These are phyloP conservation scores for Amphipoea oculea DNA, from an alignment of 2,888 invertebrate species.

Conservation along the genomic window DNA sequence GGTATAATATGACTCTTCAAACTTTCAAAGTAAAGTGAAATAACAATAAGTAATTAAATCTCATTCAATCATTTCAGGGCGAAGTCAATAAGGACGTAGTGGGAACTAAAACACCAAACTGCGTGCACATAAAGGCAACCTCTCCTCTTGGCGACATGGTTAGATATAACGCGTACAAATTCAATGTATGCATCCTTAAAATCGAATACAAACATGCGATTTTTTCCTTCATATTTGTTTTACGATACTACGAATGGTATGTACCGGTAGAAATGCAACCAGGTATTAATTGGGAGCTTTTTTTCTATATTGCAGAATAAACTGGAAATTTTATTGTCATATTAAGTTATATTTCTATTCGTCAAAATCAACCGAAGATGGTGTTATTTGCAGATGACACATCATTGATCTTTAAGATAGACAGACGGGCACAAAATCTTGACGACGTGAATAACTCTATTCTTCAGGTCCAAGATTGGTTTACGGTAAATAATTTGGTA, in stretches of 20 bases:
- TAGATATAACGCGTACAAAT: constrained; percentile 13
- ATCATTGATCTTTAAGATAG: too few relatives aligned
- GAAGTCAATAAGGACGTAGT: rapidly evolving
- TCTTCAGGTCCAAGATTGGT: too few relatives aligned
- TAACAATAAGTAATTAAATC: neutral
- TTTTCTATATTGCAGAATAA: neutral
- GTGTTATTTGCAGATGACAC: too few relatives aligned
- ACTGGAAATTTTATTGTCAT: neutral
- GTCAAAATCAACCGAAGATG: too few relatives aligned
- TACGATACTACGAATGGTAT: constrained; percentile 14
- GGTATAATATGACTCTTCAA: neutral
- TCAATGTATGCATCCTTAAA: constrained; percentile 3
- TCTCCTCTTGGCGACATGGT: constrained; percentile 19
- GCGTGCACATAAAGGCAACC: constrained; percentile 11
- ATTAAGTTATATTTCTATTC: neutral
- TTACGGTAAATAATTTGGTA: too few relatives aligned
- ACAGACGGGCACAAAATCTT: too few relatives aligned
- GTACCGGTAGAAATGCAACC: constrained; percentile 16
- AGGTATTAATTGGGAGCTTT: constrained; percentile 5
- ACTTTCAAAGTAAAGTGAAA: neutral
- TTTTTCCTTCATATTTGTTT: too few relatives aligned
- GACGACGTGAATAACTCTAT: too few relatives aligned
- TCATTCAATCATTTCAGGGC: constrained; percentile 15
- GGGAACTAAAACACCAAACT: neutral
- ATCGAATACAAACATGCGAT: neutral